Percentiles rank a stretch among this genome's conserved stretches.
Evolutionary conservation across 2,113 vertebrate genomes (phyloP).

Genomic region (Carollia perspicillata): DNA sequence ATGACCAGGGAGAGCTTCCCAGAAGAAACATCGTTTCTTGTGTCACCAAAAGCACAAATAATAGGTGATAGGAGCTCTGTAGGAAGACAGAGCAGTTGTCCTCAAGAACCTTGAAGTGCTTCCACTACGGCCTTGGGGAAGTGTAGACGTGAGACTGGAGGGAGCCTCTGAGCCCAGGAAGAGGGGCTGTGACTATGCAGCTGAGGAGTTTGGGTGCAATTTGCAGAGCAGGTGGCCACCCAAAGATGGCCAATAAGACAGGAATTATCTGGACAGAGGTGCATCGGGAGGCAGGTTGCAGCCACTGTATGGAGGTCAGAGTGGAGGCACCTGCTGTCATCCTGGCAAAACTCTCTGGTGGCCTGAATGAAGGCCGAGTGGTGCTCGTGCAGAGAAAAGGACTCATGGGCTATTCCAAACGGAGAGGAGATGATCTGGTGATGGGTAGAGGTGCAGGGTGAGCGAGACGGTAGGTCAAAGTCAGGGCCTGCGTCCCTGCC

Average conservation of each 20-base stretch:
- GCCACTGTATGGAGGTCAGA: not conserved
- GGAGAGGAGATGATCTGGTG: not conserved
- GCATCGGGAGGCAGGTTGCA: not conserved
- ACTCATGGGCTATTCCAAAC: accelerated
- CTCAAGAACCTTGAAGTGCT: not conserved
- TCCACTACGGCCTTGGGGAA: accelerated
- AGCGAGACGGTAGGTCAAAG: not conserved
- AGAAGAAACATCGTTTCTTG: not conserved
- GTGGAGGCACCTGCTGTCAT: not conserved
- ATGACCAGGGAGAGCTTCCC: not conserved
- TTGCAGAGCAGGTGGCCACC: not conserved
- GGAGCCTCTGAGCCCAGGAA: not conserved
- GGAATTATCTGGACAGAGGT: not conserved
- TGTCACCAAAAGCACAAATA: not conserved
- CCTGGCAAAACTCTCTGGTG: not conserved
- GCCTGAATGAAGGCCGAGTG: not conserved
- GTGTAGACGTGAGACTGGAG: not conserved
- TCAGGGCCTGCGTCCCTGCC: not conserved
- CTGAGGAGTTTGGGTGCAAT: not conserved
- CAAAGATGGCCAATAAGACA: not conserved
- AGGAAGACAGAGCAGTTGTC: not conserved
- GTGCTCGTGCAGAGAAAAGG: not conserved
- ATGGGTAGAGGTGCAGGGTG: not conserved
- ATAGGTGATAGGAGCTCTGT: not conserved
- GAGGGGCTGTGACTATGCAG: not conserved